A percentile compares a stretch with the other conserved stretches of the same genome.
Conservation (phyloP, 2,888 invertebrate species). For the Pycnomerus fuliginosus region DNA sequence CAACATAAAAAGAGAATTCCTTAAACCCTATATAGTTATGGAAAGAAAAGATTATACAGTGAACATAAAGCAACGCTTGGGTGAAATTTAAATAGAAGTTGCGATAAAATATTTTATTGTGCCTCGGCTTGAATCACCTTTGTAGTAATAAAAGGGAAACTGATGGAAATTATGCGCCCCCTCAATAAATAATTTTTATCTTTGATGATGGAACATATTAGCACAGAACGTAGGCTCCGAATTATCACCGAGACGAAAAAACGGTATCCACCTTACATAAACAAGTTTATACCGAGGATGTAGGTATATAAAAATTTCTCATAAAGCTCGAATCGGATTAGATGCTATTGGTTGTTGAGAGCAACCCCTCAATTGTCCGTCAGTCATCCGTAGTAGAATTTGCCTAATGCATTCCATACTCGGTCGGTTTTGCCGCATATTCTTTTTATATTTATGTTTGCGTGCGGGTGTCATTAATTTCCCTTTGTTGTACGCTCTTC, state of each 20-base stretch:
- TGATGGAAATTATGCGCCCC: constrained; percentile 35
- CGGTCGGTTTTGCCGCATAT: constrained; percentile 39
- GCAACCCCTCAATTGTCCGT: constrained; percentile 31
- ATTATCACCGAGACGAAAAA: constrained; percentile 16
- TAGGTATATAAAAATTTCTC: constrained; percentile 20
- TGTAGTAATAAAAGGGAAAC: constrained; percentile 42
- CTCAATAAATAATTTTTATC: constrained; percentile 42
- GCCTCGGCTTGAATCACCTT: constrained; percentile 40
- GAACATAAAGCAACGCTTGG: constrained; percentile 32
- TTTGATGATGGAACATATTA: constrained; percentile 38
- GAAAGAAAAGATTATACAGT: constrained; percentile 34
- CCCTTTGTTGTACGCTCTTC: constrained; percentile 43
- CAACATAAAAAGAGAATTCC: constrained; percentile 21
- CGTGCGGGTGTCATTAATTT: constrained; percentile 48
- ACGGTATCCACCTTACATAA: constrained; percentile 16
- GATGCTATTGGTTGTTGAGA: constrained; percentile 14
- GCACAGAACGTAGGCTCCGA: constrained; percentile 15
- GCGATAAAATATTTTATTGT: constrained; percentile 44
- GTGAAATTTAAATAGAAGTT: constrained; percentile 36
- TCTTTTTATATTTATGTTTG: constrained; percentile 46
- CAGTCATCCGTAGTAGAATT: constrained; percentile 44
- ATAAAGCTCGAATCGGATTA: constrained; percentile 24
- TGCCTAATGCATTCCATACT: constrained; percentile 46
- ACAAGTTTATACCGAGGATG: no score
- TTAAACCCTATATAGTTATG: constrained; percentile 25